Evolutionary conservation across 2,888 invertebrate species (phyloP), one percentile per base, ranked within the genome.

Genomic region (Spodoptera exigua): DNA sequence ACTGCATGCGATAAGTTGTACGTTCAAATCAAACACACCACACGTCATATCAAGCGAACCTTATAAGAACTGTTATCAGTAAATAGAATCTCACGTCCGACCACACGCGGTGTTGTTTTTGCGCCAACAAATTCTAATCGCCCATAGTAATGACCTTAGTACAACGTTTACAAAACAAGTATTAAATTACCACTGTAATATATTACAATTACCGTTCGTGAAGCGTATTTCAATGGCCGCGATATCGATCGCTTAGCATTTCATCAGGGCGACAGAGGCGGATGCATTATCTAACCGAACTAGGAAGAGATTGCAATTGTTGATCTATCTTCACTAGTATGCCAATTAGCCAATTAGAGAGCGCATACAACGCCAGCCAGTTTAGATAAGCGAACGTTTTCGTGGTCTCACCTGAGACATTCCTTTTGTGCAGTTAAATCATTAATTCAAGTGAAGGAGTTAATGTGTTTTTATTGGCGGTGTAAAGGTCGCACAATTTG

Each of bases 331-430:
- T 82, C 76, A 66, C 80, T 83, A 86, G 91, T 92, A 91, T 92
- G 90, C 93, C 93, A 94, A 94, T 94, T 94, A 93, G 93, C 93
- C 92, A 93, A 93, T 93, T 93, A 94, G 92, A 92, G 90, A 84
- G 82, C 81, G 82, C 86, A 84, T 88, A 90, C 91, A 90, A 88
- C 88, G 83, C 81, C 80, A 68, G 76, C 63, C 58, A 74, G 80
- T 80, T 81, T 54, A 87, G 89, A 90, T 90, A 89, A 89, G 83
- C 61, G 54, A 48, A 79, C 81, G 83, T 82, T 86, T 88, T 86
- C 86, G 84, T 86, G 80, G 78, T 81, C 80, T 74, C 71, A 69
- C 71, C 56, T 68, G 57, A 49, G 59, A 72, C 69, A 77, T 79
- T 77, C 78, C 76, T 74, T 76, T 76, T 76, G 76, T 76, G 53